These are phyloP conservation scores for Platycnemis pennipes DNA, from an alignment of 2,888 invertebrate genomes.

Conservation along the genomic window DNA sequence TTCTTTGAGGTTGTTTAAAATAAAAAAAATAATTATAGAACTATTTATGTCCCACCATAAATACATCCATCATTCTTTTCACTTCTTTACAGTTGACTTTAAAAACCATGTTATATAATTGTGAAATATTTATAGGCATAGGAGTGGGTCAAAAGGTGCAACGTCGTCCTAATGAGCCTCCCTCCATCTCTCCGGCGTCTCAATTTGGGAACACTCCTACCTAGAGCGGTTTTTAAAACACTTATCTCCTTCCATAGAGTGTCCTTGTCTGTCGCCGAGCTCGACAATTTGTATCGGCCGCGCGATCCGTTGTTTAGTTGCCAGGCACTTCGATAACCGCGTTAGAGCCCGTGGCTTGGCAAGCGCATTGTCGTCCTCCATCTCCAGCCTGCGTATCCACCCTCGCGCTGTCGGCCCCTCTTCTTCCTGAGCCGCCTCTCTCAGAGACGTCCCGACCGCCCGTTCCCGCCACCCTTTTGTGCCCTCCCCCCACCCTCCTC, in stretches of 20 bases:
- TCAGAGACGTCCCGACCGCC: background rate
- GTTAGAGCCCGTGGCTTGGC: background rate
- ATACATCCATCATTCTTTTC: too few species aligned
- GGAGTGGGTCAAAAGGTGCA: too few species aligned
- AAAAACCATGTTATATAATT: too few species aligned
- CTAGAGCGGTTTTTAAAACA: background rate
- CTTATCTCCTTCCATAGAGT: background rate
- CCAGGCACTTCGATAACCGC: background rate
- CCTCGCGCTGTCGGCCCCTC: background rate
- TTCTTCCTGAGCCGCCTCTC: background rate
- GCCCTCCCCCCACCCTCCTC: background rate
- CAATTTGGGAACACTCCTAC: background rate
- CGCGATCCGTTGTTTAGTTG: background rate
- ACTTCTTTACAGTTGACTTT: too few species aligned
- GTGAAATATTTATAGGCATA: too few species aligned
- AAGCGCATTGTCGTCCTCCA: background rate
- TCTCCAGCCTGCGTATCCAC: background rate
- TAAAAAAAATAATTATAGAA: too few species aligned
- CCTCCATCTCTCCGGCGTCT: background rate
- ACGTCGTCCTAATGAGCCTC: too few species aligned
- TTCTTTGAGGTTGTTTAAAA: too few species aligned
- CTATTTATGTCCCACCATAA: too few species aligned
- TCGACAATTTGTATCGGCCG: background rate
- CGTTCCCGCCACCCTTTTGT: background rate
- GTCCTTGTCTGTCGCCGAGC: background rate